Conservation (phyloP, 64 coral and sea anemone genomes). For the Actinia tenebrosa region DNA sequence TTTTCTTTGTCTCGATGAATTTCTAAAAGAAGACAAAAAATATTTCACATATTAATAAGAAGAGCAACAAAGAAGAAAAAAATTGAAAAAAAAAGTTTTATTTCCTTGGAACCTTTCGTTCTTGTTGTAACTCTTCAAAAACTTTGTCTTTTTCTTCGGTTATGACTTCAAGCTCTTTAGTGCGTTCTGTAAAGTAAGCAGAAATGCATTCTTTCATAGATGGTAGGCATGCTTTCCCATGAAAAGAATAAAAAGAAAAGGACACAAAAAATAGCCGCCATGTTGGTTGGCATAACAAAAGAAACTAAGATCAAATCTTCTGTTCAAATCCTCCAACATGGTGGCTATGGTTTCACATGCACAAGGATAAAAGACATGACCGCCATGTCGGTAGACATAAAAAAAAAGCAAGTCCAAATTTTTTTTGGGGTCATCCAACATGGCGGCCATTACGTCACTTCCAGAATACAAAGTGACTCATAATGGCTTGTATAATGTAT, state of each 20-base stretch:
- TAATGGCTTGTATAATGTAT: neutral
- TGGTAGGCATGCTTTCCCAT: too few relatives aligned
- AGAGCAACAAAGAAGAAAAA: neutral
- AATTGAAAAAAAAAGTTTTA: too few relatives aligned
- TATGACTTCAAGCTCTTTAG: neutral
- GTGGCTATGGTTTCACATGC: too few relatives aligned
- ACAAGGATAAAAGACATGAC: neutral
- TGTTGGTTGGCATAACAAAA: neutral
- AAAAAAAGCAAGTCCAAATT: too few relatives aligned
- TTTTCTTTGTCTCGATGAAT: slow-evolving; percentile 2
- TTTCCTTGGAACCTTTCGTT: neutral
- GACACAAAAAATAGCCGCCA: too few relatives aligned
- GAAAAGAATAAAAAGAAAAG: neutral
- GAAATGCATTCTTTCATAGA: too few relatives aligned
- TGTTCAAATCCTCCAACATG: too few relatives aligned
- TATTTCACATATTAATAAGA: neutral
- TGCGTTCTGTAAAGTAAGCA: neutral
- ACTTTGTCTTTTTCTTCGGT: slow-evolving; percentile 4
- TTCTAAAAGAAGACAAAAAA: neutral
- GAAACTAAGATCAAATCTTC: too few relatives aligned
- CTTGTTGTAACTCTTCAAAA: neutral
- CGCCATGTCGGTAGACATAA: too few relatives aligned
- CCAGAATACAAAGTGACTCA: too few relatives aligned
- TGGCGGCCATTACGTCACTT: too few relatives aligned
- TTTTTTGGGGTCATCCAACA: too few relatives aligned